Evolutionary conservation across 2,113 vertebrate genomes (phyloP).

Genomic region (Equus quagga): DNA sequence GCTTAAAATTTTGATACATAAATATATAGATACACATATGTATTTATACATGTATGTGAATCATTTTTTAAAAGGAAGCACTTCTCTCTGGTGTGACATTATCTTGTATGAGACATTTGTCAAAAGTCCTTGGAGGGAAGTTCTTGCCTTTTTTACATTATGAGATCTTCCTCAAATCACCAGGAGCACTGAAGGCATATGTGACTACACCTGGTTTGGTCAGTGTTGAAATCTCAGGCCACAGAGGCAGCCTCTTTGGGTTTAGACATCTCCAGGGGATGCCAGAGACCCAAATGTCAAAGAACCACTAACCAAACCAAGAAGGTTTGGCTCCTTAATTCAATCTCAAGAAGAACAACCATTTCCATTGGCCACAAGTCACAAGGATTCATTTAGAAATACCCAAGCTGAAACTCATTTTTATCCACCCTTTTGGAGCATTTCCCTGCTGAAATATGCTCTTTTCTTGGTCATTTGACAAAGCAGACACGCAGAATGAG

Average conservation of each 20-base stretch:
- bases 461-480: constrained; percentile 34
- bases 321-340: neutral
- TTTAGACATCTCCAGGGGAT: constrained; percentile 27
- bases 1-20: constrained; percentile 50
- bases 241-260: constrained; percentile 27
- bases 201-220: neutral
- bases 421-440: neutral
- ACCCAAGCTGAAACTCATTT: constrained; percentile 8
- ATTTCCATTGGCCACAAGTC: neutral
- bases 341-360: neutral
- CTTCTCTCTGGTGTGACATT: constrained; percentile 36
- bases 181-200: neutral
- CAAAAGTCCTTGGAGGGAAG: constrained; percentile 2
- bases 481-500: constrained; percentile 11
- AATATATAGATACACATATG: neutral
- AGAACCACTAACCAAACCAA: constrained; percentile 10
- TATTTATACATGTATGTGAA: neutral
- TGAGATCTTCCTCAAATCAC: neutral
- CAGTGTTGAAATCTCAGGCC: constrained; percentile 24
- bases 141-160: constrained; percentile 33
- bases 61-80: constrained; percentile 58
- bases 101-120: constrained; percentile 37
- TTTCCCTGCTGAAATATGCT: neutral
- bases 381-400: constrained; percentile 18
- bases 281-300: neutral